A percentile compares a stretch with the other conserved stretches of the same genome.
phyloP scores from a whole-genome alignment of 2,797 vertebrate genomes.

The Kryptopterus vitreolus region DNA sequence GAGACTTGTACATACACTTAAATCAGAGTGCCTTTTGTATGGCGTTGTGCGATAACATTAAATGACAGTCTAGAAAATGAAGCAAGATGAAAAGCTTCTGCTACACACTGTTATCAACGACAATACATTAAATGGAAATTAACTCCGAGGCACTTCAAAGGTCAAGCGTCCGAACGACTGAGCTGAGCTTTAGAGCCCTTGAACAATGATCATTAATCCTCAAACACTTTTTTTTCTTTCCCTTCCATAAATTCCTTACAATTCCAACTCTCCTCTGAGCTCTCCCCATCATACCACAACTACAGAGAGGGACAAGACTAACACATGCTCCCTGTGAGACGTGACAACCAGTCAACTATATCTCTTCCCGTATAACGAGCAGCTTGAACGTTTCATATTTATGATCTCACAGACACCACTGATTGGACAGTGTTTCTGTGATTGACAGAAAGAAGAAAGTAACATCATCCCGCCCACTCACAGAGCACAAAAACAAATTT shows the following conservation, averaged over 20 bases:
- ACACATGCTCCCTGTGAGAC: not conserved
- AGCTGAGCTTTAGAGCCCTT: not conserved
- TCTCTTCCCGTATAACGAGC: not conserved
- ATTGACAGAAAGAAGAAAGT: not conserved
- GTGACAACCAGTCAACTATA: not conserved
- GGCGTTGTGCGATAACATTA: not conserved
- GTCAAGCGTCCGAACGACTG: not conserved
- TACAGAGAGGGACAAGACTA: not conserved
- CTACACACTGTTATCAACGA: not conserved
- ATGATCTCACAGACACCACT: not conserved
- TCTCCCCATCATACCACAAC: not conserved
- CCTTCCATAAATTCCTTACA: not conserved
- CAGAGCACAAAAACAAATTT: not conserved
- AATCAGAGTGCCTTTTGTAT: not conserved
- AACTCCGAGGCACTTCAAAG: not conserved
- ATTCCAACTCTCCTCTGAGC: not conserved
- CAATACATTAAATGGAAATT: not conserved
- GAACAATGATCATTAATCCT: not conserved
- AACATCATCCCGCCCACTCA: not conserved
- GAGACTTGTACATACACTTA: not conserved
- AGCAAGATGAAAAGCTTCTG: not conserved
- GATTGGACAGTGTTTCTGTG: not conserved
- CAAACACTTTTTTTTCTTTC: no score
- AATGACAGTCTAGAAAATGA: constrained; percentile 1
- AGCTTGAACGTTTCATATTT: not conserved